phyloP scores from a whole-genome alignment of 2,888 invertebrate genomes.

The Linnaemya vulpina region DNA sequence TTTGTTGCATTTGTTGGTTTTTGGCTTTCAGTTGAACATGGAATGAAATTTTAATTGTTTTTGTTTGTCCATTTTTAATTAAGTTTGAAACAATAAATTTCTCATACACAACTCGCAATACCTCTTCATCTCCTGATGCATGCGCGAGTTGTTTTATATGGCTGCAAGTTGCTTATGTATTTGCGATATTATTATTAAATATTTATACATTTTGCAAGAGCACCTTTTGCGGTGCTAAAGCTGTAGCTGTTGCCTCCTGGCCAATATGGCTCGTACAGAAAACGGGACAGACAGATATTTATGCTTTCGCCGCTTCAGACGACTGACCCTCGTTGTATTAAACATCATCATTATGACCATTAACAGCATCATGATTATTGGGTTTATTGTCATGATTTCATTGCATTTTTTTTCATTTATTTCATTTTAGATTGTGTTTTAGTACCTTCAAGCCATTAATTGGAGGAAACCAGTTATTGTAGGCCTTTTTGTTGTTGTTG shows the following conservation, averaged over 20 bases:
- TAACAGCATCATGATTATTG: slow-evolving; percentile 37
- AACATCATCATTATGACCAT: slow-evolving; percentile 41
- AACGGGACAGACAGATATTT: slow-evolving; percentile 10
- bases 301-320: slow-evolving; percentile 12
- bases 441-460: slow-evolving; percentile 70
- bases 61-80: slow-evolving; percentile 76
- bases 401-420: slow-evolving; percentile 52
- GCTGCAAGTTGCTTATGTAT: too few species aligned
- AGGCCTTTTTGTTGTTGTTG: too few species aligned
- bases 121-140: too few species aligned
- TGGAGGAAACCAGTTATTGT: slow-evolving; percentile 69
- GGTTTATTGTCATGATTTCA: slow-evolving; percentile 63
- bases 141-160: too few species aligned
- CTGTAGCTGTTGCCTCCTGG: slow-evolving; percentile 42
- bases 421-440: slow-evolving; percentile 60
- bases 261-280: slow-evolving; percentile 8
- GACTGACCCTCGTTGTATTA: slow-evolving; percentile 49
- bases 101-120: too few species aligned
- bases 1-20: slow-evolving; percentile 20
- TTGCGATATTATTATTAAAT: too few species aligned
- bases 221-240: slow-evolving; percentile 24
- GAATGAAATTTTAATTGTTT: slow-evolving; percentile 51
- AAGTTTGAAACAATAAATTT: slow-evolving; percentile 79
- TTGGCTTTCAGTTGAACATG: slow-evolving; percentile 30
- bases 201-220: slow-evolving; percentile 31